Evolutionary conservation across 2,888 invertebrate genomes (phyloP).

Genomic region (Sthenelais limicola): DNA sequence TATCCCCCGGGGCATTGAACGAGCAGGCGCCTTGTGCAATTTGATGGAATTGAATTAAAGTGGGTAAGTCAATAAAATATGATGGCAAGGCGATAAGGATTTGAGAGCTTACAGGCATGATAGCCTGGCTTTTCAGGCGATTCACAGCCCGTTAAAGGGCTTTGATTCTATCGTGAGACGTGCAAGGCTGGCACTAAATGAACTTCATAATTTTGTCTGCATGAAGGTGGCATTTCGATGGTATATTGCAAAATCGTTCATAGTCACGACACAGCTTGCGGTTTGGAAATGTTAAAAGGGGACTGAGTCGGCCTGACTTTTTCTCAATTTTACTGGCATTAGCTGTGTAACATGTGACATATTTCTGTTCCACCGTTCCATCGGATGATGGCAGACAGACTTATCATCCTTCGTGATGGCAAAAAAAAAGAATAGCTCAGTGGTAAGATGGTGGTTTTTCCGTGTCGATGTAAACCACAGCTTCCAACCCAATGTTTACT

Average conservation of each 20-base stretch:
- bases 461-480: no score
- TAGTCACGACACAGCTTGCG: conserved; percentile 28
- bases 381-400: no score
- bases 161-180: conserved; percentile 4
- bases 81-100: conserved; percentile 35
- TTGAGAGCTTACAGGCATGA: conserved; percentile 11
- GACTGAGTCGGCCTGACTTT: conserved; percentile 35
- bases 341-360: no score
- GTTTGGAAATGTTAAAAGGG: conserved; percentile 38
- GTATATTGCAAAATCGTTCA: conserved; percentile 17
- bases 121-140: no score
- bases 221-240: conserved; percentile 35
- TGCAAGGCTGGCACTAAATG: conserved; percentile 32
- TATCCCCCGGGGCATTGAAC: not conserved
- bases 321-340: conserved; percentile 32
- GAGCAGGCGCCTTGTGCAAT: conserved; percentile 14
- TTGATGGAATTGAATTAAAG: conserved; percentile 33
- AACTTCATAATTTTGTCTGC: conserved; percentile 39
- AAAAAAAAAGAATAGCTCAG: no score
- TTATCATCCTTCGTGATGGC: no score
- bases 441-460: no score
- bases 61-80: conserved; percentile 37
- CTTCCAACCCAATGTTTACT: no score
- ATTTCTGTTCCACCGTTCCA: no score
- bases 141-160: no score